Base-by-base conservation (phyloP, 2,113 vertebrate species). In the Microtus pennsylvanicus region DNA sequence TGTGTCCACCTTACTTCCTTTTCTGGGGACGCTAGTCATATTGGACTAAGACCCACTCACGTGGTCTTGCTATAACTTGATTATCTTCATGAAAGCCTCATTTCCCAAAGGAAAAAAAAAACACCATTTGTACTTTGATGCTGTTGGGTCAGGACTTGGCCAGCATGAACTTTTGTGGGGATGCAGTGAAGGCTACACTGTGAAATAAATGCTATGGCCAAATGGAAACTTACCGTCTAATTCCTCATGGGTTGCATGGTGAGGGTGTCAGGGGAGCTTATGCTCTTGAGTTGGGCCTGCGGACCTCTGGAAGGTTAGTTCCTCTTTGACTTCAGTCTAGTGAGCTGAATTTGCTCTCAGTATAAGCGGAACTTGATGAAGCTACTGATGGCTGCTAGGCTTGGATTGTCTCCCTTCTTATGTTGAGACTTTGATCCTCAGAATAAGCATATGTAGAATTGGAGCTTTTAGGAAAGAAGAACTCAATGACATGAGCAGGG, bases 111-210 rank as follows among this genome's bases (percentile, higher is more conserved):
- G 9, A 1, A 17, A 17, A 55, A 55, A 55, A 55, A 17, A 55
- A 55, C 16, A 55, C 3, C 7, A 13, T 87, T 86, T 89, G 87
- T 11, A 28, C 12, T 35, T 47, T 87, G 45, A 52, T 87, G 80
- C 58, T 65, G 2, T 90, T 30, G 16, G 26, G 21, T 87, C n/a
- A 61, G 47, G 52, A 42, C 35, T 76, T 63, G 9, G 35, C 30
- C 22, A 58, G 6, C 61, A 4, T 22, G 19, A 67, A 42, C 45
- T 70, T 78, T 75, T 5, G 9, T 12, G 2, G 4, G 1, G 52
- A 17, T 5, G 38, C 28, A 63, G 0, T 19, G 78, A 8, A 61
- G 35, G 1, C 6, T 33, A 10, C n/a, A 69, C 22, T 2, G 0
- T 77, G 38, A 78, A 78, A 52, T 45, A 50, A 74, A 42, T 22